Evolutionary conservation across 2,797 vertebrate genomes (phyloP).

Genomic region (Sebastes iracundus): DNA sequence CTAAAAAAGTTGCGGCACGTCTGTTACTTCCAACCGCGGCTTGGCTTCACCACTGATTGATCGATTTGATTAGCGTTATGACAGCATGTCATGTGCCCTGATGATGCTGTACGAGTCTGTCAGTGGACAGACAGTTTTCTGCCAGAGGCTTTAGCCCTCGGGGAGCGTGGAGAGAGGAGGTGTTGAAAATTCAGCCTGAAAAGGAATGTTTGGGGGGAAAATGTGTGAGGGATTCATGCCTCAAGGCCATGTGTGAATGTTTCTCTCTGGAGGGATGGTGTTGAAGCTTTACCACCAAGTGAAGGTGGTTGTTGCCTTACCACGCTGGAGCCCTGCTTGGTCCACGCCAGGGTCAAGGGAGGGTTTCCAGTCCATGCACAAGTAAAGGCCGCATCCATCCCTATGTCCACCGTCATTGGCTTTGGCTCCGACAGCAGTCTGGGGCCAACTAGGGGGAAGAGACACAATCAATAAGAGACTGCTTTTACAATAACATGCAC

Average conservation of each 20-base stretch:
- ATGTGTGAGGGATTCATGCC: conserved; percentile 71
- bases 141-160: conserved; percentile 70
- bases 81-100: conserved; percentile 48
- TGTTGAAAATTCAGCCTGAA: conserved; percentile 62
- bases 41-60: conserved; percentile 21
- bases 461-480: conserved; percentile 34
- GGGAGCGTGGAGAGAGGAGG: conserved; percentile 61
- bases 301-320: conserved; percentile 73
- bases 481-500: conserved; percentile 13
- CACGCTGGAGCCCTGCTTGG: conserved; percentile 87
- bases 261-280: conserved; percentile 52
- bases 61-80: conserved; percentile 50
- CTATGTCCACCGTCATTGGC: conserved; percentile 85
- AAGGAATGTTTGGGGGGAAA: conserved; percentile 44
- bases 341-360: conserved; percentile 91
- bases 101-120: conserved; percentile 58
- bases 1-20: conserved; percentile 13
- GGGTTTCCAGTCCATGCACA: conserved; percentile 93
- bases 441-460: conserved; percentile 85
- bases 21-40: conserved; percentile 5
- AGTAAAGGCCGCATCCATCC: conserved; percentile 89
- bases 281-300: conserved; percentile 50
- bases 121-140: conserved; percentile 70
- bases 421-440: conserved; percentile 87
- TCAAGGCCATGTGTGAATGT: conserved; percentile 67